Evolutionary conservation across 1,140 invertebrate species (phyloP).

Genomic region (Pseudomyrmex dendroicus): DNA sequence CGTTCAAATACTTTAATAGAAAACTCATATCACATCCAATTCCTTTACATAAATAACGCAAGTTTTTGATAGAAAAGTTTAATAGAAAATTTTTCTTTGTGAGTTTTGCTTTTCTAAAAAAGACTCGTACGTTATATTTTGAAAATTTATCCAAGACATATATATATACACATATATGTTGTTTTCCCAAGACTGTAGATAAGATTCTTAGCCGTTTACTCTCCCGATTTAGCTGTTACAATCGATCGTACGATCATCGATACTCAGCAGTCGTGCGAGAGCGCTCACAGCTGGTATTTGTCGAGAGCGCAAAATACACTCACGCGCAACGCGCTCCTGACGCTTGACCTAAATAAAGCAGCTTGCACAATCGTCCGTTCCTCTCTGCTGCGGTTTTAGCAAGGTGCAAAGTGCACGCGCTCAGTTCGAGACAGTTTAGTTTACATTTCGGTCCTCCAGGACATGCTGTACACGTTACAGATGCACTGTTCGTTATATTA

Average conservation of each 20-base stretch:
- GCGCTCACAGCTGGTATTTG: conserved; percentile 67
- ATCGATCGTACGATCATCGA: conserved; percentile 49
- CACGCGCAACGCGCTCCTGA: conserved; percentile 63
- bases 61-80: neutral
- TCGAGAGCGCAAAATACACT: conserved; percentile 69
- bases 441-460: conserved; percentile 37
- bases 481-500: conserved; percentile 16
- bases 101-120: neutral
- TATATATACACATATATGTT: conserved; percentile 1
- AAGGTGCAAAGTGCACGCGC: conserved; percentile 36
- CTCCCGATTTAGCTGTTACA: conserved; percentile 36
- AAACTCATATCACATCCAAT: neutral
- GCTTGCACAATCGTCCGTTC: conserved; percentile 58
- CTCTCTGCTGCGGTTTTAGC: conserved; percentile 31
- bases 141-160: conserved; percentile 6
- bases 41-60: neutral
- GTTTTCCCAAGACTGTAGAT: neutral
- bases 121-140: neutral
- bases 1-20: neutral
- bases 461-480: conserved; percentile 4
- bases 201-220: conserved; percentile 2
- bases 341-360: conserved; percentile 77
- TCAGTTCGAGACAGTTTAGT: conserved; percentile 41
- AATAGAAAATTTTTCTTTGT: too few relatives aligned
- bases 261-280: neutral